These are phyloP conservation scores for Temnothorax unifasciatus DNA, from an alignment of 2,888 invertebrate genomes.

Conservation along the genomic window DNA sequence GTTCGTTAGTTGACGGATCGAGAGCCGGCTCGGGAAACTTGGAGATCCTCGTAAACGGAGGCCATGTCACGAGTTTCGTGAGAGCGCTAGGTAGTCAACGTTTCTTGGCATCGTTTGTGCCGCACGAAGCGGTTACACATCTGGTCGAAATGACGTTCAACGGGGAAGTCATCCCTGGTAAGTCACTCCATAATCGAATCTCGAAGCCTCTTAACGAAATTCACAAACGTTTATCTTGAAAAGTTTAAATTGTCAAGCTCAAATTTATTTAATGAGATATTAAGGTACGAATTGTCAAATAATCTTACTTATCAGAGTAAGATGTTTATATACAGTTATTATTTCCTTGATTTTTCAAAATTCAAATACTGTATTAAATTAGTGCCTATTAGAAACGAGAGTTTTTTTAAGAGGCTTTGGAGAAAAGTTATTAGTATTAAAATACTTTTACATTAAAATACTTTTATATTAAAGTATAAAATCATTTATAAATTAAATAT, in stretches of 20 bases:
- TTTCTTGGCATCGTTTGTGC: constrained; percentile 97
- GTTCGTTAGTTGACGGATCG: constrained; percentile 95
- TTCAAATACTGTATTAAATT: not conserved
- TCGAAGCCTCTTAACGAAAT: constrained; percentile 9
- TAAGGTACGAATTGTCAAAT: not conserved
- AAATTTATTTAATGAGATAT: not conserved
- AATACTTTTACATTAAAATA: no score
- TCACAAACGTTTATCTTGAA: not conserved
- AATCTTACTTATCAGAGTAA: not conserved
- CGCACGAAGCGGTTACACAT: constrained; percentile 94
- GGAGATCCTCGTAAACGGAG: constrained; percentile 97
- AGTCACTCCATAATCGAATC: constrained; percentile 85
- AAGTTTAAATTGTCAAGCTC: not conserved
- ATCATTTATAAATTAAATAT: not conserved
- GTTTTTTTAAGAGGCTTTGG: not conserved
- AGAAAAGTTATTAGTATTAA: not conserved
- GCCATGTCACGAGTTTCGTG: constrained; percentile 97
- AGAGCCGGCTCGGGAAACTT: constrained; percentile 98
- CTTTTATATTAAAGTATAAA: no score
- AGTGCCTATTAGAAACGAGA: no score
- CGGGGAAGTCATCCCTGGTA: constrained; percentile 95
- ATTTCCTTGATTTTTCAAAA: not conserved
- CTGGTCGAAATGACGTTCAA: constrained; percentile 98
- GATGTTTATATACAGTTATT: not conserved
- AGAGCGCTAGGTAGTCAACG: constrained; percentile 95